Percentiles rank a stretch among this genome's conserved stretches.
Conservation (phyloP, 2,113 vertebrate species). For the Kryptolebias marmoratus region DNA sequence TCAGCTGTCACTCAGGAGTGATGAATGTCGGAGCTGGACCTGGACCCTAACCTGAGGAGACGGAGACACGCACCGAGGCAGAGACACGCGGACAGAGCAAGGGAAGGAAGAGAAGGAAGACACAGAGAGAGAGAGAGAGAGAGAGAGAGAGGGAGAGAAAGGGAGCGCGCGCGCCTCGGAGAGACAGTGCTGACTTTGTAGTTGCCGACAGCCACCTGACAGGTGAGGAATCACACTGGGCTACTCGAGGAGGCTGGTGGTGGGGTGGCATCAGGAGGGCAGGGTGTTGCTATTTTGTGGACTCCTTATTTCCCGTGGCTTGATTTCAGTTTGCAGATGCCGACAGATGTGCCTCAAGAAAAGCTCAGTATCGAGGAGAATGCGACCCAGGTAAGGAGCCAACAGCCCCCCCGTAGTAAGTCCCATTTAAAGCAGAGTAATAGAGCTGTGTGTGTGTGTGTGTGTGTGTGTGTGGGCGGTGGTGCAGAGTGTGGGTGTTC, state of each 20-base stretch:
- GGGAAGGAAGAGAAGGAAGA: background rate
- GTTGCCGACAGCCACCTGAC: constrained; percentile 64
- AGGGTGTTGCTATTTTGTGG: constrained; percentile 9
- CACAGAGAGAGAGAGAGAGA: constrained; percentile 13
- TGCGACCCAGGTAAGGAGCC: constrained; percentile 52
- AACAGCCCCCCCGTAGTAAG: background rate
- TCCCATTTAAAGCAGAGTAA: background rate
- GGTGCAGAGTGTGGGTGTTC: constrained; percentile 25
- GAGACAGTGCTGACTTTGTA: constrained; percentile 45
- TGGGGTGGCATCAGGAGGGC: background rate
- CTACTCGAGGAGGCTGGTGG: constrained; percentile 36
- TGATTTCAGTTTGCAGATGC: constrained; percentile 74
- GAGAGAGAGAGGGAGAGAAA: constrained; percentile 22
- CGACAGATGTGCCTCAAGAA: constrained; percentile 77
- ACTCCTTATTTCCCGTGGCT: constrained; percentile 36
- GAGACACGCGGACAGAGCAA: constrained; percentile 3
- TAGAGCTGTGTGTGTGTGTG: background rate
- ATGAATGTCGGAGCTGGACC: constrained; percentile 41
- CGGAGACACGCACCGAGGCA: constrained; percentile 1
- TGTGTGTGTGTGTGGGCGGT: constrained; percentile 8
- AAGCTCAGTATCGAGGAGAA: constrained; percentile 63
- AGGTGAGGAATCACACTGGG: constrained; percentile 67
- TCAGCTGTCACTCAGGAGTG: constrained; percentile 13
- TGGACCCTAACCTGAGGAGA: constrained; percentile 34
- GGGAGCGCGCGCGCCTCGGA: background rate